These are phyloP conservation scores for Paedocypris micromegethes DNA, from an alignment of 2,797 vertebrate genomes.

Conservation along the genomic window DNA sequence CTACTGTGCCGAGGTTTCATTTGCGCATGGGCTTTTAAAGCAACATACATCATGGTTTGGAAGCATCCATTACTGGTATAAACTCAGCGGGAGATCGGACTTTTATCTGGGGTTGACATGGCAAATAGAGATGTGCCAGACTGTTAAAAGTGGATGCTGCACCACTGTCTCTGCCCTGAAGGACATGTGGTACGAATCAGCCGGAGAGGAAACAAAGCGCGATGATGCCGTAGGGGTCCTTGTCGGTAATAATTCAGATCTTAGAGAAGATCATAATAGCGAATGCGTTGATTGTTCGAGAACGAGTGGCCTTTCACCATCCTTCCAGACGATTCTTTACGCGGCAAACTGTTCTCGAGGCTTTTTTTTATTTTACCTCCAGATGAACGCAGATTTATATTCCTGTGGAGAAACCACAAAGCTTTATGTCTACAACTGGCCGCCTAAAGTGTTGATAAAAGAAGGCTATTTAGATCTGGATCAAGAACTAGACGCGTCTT, in stretches of 20 bases:
- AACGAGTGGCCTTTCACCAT: background rate
- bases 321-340: too few species aligned
- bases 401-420: too few species aligned
- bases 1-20: background rate
- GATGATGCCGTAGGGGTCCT: constrained; percentile 27
- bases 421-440: too few species aligned
- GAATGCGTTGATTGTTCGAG: constrained; percentile 23
- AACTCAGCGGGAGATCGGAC: constrained; percentile 26
- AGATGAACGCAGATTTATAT: constrained; percentile 10
- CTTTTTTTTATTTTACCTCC: background rate
- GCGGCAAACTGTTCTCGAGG: background rate
- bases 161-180: constrained; percentile 1
- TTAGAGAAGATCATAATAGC: constrained; percentile 26
- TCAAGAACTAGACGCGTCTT: too few species aligned
- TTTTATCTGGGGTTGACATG: constrained; percentile 39
- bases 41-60: constrained; percentile 19
- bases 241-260: constrained; percentile 43
- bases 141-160: constrained; percentile 16
- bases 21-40: background rate
- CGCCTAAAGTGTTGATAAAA: too few species aligned
- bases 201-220: constrained; percentile 17
- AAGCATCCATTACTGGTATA: constrained; percentile 19
- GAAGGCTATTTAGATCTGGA: too few species aligned
- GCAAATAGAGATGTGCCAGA: constrained; percentile 28
- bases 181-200: constrained; percentile 43